Evolutionary conservation across 2,113 vertebrate species (phyloP), one percentile per base, ranked within the genome.

Genomic region (Thunnus maccoyii): DNA sequence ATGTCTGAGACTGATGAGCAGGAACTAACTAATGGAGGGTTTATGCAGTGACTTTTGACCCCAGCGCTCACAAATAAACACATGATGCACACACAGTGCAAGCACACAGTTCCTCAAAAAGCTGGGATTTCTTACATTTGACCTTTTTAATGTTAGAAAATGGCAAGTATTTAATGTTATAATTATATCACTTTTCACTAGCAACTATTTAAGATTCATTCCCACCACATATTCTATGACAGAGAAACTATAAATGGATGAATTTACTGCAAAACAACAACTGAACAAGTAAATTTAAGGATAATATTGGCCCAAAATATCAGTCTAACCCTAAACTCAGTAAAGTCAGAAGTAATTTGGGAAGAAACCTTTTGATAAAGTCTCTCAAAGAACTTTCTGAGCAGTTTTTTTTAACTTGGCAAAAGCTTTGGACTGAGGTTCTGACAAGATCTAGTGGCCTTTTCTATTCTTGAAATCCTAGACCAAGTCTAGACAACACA

Each of bases 11-110:
- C 78, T 83, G 50, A 84, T 61, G 75, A 76, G 72, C 72, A 82
- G 69, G 44, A 87, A 81, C 12, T 85, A 87, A 90, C 79, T 86
- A 91, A 93, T 92, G 91, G 91, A 72, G 52, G 67, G 80, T 93
- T 94, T 93, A 94, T 92, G 82, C 92, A 64, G 75, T 64, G 74
- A 85, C 87, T 84, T 90, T 67, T 91, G 79, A 82, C 83, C 72
- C 36, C 3, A 12, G 52, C 11, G 16, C 64, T 50, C 27, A 50
- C 48, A 63, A 69, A 76, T 60, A 76, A 77, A 76, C 10, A 16
- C 44, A 57, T 5, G 10, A 67, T 47, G 25, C 22, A 51, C n/a
- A 56, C 0, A 70, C 2, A 51, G 51, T 27, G 20, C 44, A 70
- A 16, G 70, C 51, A 50, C 32, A 17, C 52, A 32, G 25, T 75